Percentiles rank a stretch among this genome's conserved stretches.
phyloP scores from a whole-genome alignment of 2,113 vertebrate species.

The Nestor notabilis region DNA sequence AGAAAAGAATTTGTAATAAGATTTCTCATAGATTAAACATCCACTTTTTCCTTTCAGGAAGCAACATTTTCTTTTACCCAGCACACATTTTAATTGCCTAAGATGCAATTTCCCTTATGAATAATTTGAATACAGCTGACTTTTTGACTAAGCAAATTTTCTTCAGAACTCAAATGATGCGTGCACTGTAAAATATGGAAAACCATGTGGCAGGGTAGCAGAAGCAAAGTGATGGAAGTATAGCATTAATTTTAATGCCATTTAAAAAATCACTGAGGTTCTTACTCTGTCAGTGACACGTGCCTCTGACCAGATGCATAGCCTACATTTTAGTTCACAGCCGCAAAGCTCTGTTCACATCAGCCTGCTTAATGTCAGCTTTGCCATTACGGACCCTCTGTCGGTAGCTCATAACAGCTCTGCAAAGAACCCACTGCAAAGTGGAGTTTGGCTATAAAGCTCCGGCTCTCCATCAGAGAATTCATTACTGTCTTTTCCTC shows the following conservation, averaged over 20 bases:
- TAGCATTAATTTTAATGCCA: slow-evolving; percentile 57
- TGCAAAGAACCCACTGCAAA: background rate
- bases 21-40: background rate
- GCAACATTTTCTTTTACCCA: slow-evolving; percentile 49
- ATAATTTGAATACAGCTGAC: slow-evolving; percentile 69
- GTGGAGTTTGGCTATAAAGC: background rate
- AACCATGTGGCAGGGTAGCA: slow-evolving; percentile 30
- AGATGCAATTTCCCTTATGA: slow-evolving; percentile 69
- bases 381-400: background rate
- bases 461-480: background rate
- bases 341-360: background rate
- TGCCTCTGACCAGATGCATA: slow-evolving; percentile 1
- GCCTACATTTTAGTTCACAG: background rate
- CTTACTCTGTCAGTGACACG: background rate
- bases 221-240: slow-evolving; percentile 57
- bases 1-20: slow-evolving; percentile 1
- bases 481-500: background rate
- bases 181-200: slow-evolving; percentile 64
- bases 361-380: background rate
- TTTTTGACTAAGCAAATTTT: slow-evolving; percentile 68
- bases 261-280: slow-evolving; percentile 14
- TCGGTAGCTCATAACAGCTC: background rate
- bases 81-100: slow-evolving; percentile 55
- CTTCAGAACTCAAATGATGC: slow-evolving; percentile 66
- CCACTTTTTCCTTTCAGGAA: slow-evolving; percentile 24